Evolutionary conservation across 1,140 invertebrate genomes (phyloP), one percentile per base, ranked within the genome.

Genomic region (Drosophila kurseongensis): DNA sequence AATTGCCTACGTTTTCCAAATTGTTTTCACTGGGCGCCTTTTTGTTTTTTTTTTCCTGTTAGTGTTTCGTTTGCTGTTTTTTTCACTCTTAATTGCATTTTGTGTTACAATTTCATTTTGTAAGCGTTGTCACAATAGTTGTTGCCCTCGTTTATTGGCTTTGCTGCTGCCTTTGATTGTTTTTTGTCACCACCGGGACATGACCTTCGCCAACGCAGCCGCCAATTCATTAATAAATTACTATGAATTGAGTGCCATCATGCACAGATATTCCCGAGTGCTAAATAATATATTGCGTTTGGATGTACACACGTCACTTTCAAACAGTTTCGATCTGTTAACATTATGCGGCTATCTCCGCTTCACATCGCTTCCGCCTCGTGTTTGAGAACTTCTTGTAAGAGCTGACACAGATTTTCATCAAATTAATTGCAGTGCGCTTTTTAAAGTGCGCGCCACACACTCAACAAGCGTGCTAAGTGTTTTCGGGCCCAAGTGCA

Each of bases 381-480:
- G 44, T 48, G 45, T 55, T 56, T 47, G 29, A 59, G 45, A 50
- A 68, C 59, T 86, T 88, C 58, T 61, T 50, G 45, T 42, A 58
- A 73, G 59, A 75, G 74, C 78, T 88, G 83, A 86, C 83, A 88
- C 66, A 76, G 83, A 89, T 89, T 88, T 83, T 63, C 72, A 88
- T 88, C 72, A 88, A 83, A 89, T 88, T 88, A 88, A 88, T 88
- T 88, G 83, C 79, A 79, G 52, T 69, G 79, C 41, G 75, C 71
- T 68, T 85, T 81, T 86, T 69, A 63, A 68, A 81, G 82, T 75
- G 75, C 61, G 58, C 62, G 74, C 51, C 66, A 54, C 44, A 51
- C 67, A 78, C 66, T 83, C 84, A 83, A 88, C 83, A 88, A 83
- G 84, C 83, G 76, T 89, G 84, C 60, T 61, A 86, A 86, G 79